phyloP scores from a whole-genome alignment of 2,888 invertebrate genomes.

The Ochropleura plecta region DNA sequence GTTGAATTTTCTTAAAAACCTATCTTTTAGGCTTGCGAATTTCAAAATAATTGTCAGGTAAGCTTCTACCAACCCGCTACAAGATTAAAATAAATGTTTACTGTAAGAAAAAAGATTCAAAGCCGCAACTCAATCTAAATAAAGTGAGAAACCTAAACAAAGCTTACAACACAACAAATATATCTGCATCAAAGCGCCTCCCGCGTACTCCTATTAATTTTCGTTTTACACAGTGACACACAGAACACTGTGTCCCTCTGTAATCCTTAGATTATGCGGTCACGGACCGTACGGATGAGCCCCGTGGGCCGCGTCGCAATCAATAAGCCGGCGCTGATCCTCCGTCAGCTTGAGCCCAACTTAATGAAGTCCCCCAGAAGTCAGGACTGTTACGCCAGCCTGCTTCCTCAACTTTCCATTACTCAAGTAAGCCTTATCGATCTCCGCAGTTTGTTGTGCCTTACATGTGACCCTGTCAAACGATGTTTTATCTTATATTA shows the following conservation, averaged over 20 bases:
- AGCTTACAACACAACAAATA: slow-evolving; percentile 45
- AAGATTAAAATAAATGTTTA: background rate
- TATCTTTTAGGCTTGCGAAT: background rate
- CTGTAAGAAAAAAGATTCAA: background rate
- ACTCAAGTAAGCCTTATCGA: slow-evolving; percentile 61
- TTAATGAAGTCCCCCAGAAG: slow-evolving; percentile 76
- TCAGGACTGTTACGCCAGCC: slow-evolving; percentile 48
- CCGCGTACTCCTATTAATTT: slow-evolving; percentile 64
- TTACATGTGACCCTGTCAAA: slow-evolving; percentile 53
- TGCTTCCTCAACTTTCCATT: slow-evolving; percentile 61
- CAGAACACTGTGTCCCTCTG: slow-evolving; percentile 69
- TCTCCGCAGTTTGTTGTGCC: slow-evolving; percentile 47
- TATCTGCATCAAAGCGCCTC: slow-evolving; percentile 51
- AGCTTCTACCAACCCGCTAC: background rate
- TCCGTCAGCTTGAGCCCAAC: slow-evolving; percentile 76
- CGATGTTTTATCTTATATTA: slow-evolving; percentile 58
- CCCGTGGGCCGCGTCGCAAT: slow-evolving; percentile 70
- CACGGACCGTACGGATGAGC: slow-evolving; percentile 66
- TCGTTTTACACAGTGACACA: slow-evolving; percentile 68
- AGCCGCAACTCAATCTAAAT: slow-evolving; percentile 16
- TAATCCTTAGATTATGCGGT: slow-evolving; percentile 78
- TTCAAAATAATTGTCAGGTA: background rate
- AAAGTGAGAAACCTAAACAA: slow-evolving; percentile 21
- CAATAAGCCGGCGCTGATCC: slow-evolving; percentile 75
- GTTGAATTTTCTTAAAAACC: background rate